Evolutionary conservation across 35 echinoderm and acorn worm species (phyloP), one percentile per base, ranked within the genome.

Genomic region (Apostichopus californicus): DNA sequence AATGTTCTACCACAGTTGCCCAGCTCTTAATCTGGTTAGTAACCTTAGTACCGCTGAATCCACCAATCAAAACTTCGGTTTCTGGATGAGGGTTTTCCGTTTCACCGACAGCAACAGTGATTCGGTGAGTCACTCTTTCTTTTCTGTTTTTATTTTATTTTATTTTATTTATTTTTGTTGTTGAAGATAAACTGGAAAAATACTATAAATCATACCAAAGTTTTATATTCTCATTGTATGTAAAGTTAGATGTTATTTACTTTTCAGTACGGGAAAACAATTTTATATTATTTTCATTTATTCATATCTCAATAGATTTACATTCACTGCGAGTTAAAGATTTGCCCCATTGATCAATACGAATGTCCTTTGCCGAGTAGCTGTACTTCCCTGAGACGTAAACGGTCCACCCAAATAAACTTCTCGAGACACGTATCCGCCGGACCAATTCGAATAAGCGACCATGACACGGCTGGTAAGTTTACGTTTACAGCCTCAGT

Each of bases 261-360:
- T 46, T 46, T 46, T 46, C 34, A 46, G 34, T 46, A 46, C 34
- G 34, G 58, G 8, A 61, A 61, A 61, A 61, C 12, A 8, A 61
- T 61, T 61, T 61, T 61, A 61, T 61, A 61, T 61, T 61, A 8
- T 8, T 61, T 61, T 81, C 24, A 3, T 81, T 18, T 52, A 4
- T 81, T 52, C 13, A 54, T 81, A 54, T 52, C 9, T 55, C 2
- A 52, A 5, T 9, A 85, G 81, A 85, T 85, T 54, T 85, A 85
- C 81, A 60, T 85, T 11, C 81, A 85, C 54, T 85, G 81, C 52
- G 81, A 85, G 8, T 21, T 85, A 21, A 85, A 85, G 55, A 85
- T 85, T 23, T 85, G 81, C 58, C 71, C 71, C 11, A n/a, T 18
- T n/a, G 71, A 75, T n/a, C 17, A 75, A 20, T 75, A 22, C 2